Conservation (phyloP, 2,888 invertebrate genomes). For the Augiades crinisus region DNA sequence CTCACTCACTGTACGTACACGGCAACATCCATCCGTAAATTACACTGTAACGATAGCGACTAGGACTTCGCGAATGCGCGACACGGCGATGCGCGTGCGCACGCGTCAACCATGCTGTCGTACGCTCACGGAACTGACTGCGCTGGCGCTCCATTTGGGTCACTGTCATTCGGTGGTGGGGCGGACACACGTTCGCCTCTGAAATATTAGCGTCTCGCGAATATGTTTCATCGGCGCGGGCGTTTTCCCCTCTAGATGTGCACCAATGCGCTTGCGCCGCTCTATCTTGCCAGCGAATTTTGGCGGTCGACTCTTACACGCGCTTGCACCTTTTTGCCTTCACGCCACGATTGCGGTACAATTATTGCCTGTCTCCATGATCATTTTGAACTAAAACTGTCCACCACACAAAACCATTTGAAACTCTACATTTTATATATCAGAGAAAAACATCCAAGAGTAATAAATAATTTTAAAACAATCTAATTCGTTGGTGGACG, state of each 20-base stretch:
- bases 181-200: constrained; percentile 71
- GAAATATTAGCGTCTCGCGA: constrained; percentile 75
- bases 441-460: no score
- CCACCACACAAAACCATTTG: no score
- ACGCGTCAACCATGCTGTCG: constrained; percentile 51
- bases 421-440: no score
- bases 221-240: constrained; percentile 70
- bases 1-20: constrained; percentile 70
- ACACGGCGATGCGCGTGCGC: constrained; percentile 39
- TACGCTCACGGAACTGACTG: constrained; percentile 77
- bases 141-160: constrained; percentile 78
- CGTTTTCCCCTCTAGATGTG: constrained; percentile 63
- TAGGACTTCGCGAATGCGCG: constrained; percentile 40
- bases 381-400: neutral
- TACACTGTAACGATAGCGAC: constrained; percentile 61
- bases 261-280: constrained; percentile 59
- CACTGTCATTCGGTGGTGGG: constrained; percentile 77
- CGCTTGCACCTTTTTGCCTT: constrained; percentile 28
- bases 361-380: neutral
- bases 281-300: constrained; percentile 49
- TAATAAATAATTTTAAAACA: no score
- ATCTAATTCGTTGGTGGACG: no score
- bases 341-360: constrained; percentile 11
- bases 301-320: constrained; percentile 40
- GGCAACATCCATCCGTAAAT: constrained; percentile 66